Conservation (phyloP, 1,140 invertebrate species). For the Caerostris darwini region DNA sequence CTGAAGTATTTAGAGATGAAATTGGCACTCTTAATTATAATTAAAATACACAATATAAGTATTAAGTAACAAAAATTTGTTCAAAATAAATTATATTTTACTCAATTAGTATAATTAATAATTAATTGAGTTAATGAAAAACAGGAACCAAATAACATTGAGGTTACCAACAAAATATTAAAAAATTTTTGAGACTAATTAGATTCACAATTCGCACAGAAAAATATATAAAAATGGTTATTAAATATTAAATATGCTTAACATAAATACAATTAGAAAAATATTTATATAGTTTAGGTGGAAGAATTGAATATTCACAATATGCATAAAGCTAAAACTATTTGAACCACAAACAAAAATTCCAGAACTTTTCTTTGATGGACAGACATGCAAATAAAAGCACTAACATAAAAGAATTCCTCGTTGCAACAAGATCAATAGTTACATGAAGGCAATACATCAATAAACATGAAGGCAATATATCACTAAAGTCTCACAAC, state of each 20-base stretch:
- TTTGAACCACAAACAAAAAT: background rate
- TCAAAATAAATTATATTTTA: slow-evolving; percentile 53
- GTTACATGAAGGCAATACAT: too few relatives aligned
- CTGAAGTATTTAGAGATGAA: slow-evolving; percentile 28
- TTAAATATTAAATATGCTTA: background rate
- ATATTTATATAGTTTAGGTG: background rate
- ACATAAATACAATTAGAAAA: background rate
- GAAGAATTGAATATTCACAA: slow-evolving; percentile 20
- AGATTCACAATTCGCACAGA: background rate
- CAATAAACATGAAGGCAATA: slow-evolving; percentile 35
- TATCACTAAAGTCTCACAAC: slow-evolving; percentile 40
- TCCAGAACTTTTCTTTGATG: background rate
- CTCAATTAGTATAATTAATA: background rate
- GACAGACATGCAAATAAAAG: background rate
- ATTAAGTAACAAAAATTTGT: slow-evolving; percentile 37
- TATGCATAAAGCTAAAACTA: slow-evolving; percentile 18
- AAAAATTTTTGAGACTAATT: background rate
- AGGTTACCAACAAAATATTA: background rate
- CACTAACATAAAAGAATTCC: background rate
- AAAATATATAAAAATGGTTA: background rate
- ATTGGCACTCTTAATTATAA: slow-evolving; percentile 57
- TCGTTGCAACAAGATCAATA: background rate
- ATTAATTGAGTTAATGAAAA: background rate
- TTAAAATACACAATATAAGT: slow-evolving; percentile 3
- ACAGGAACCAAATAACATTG: background rate